Evolutionary conservation across 2,888 invertebrate species (phyloP).

Genomic region (Anodontia alba): DNA sequence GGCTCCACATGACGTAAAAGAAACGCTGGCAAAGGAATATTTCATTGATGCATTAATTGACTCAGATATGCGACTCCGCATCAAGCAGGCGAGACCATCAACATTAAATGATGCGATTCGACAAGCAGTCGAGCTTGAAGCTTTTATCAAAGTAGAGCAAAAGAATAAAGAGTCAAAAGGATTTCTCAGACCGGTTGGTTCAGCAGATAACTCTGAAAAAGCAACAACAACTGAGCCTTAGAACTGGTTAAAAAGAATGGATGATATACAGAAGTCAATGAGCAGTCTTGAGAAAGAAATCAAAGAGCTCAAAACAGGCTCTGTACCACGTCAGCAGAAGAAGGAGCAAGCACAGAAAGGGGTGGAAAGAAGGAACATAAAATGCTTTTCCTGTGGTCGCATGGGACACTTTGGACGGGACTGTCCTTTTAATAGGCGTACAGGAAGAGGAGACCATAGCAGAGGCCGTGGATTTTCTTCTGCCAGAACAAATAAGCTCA

Average conservation of each 20-base stretch:
- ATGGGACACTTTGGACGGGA: background rate
- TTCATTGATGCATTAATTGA: background rate
- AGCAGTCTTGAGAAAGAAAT: background rate
- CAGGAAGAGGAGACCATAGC: background rate
- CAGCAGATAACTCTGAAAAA: background rate
- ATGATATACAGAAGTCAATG: slow-evolving; percentile 1
- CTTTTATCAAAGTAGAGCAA: background rate
- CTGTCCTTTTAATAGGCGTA: background rate
- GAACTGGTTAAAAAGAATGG: background rate
- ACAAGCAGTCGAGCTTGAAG: background rate
- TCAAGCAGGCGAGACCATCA: background rate
- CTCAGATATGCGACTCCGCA: background rate
- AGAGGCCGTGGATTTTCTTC: background rate
- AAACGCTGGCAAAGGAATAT: background rate
- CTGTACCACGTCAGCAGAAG: background rate
- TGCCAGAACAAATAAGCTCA: background rate
- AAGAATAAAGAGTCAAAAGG: background rate
- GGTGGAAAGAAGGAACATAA: background rate
- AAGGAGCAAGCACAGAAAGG: background rate
- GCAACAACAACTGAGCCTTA: background rate
- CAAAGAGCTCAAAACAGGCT: background rate
- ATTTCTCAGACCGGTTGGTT: no score
- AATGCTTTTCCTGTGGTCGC: no score
- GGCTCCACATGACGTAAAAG: background rate
- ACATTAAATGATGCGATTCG: background rate